Conservation (phyloP, 2,888 invertebrate genomes). For the Lepidocyrtinus sp. region DNA sequence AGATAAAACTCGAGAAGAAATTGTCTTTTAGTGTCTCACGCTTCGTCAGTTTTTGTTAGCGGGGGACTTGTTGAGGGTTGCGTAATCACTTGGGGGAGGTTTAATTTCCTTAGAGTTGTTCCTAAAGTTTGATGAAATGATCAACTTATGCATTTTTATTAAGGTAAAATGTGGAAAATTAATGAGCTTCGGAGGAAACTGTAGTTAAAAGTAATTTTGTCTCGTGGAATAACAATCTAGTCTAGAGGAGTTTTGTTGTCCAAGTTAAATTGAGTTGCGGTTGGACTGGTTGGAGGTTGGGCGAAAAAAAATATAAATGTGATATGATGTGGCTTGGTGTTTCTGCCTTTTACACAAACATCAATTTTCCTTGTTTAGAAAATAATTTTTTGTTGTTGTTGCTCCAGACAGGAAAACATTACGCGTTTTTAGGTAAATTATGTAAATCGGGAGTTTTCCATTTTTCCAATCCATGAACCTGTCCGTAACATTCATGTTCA, state of each 20-base stretch:
- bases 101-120: neutral
- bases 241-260: too few species aligned
- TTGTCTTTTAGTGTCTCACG: neutral
- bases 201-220: neutral
- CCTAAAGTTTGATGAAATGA: constrained; percentile 17
- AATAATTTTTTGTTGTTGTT: neutral
- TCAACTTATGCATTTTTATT: constrained; percentile 20
- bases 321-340: neutral
- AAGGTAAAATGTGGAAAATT: constrained; percentile 35
- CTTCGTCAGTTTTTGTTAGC: neutral
- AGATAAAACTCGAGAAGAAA: neutral
- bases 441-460: neutral
- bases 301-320: too few species aligned
- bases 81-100: neutral
- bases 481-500: constrained; percentile 27
- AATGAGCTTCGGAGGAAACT: constrained; percentile 37
- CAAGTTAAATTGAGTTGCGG: too few species aligned
- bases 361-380: neutral
- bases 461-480: constrained; percentile 48
- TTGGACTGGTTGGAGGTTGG: too few species aligned
- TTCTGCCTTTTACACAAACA: neutral
- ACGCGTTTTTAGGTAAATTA: neutral
- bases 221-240: too few species aligned
- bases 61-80: neutral
- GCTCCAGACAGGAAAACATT: neutral